phyloP scores from a whole-genome alignment of 2,888 invertebrate genomes.

The Pristionchus arcanus region DNA sequence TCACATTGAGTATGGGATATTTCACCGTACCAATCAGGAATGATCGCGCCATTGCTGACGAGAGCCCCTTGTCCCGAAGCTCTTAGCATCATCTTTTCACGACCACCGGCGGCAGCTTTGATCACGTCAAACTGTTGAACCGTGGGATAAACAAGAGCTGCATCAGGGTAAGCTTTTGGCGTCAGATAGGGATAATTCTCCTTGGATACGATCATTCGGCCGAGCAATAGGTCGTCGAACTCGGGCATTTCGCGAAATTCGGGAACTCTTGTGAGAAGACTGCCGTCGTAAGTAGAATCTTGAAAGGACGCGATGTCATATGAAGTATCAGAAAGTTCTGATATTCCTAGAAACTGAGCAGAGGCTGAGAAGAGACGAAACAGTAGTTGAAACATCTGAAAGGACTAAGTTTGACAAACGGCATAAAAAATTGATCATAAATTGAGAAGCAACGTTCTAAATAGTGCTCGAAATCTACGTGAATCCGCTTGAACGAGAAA shows the following conservation, averaged over 20 bases:
- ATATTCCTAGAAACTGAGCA: neutral
- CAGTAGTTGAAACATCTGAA: constrained; percentile 25
- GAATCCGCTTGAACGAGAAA: no score
- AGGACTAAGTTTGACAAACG: neutral
- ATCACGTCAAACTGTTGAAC: neutral
- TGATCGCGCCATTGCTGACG: no score
- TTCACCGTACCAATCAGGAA: no score
- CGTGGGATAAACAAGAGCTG: neutral
- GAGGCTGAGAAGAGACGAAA: neutral
- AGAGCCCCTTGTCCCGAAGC: neutral
- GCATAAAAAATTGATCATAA: no score
- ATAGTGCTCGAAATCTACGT: no score
- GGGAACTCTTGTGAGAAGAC: no score
- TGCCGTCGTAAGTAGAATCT: no score
- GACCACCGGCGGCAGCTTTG: neutral
- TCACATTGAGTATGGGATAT: no score
- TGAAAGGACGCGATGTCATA: no score
- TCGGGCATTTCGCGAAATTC: neutral
- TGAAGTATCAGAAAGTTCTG: neutral
- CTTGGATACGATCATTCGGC: neutral
- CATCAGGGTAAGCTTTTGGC: neutral
- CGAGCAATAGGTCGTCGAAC: neutral
- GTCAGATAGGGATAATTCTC: neutral
- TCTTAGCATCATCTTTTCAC: neutral
- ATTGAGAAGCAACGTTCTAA: no score